Percentiles rank a stretch among this genome's conserved stretches.
Conservation (phyloP, 2,888 invertebrate species). For the Busseola fusca region DNA sequence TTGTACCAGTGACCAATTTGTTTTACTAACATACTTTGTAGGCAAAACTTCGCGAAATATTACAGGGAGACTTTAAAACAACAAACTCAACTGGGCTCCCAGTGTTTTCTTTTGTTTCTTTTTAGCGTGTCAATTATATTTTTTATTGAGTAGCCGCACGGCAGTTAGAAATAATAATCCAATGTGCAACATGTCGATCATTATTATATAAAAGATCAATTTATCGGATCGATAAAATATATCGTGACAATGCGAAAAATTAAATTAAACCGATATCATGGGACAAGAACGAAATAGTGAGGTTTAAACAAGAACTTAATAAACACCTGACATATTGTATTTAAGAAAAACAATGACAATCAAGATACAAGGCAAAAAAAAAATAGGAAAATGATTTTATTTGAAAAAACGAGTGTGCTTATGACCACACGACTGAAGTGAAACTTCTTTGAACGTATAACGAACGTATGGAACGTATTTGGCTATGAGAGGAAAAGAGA, state of each 20-base stretch:
- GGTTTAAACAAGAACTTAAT: conserved; percentile 26
- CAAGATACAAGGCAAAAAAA: conserved; percentile 18
- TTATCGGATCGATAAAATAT: conserved; percentile 44
- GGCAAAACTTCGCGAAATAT: conserved; percentile 7
- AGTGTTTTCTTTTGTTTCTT: background rate
- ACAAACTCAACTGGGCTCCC: background rate
- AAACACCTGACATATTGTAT: background rate
- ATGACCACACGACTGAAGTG: too few relatives aligned
- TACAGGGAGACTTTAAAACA: background rate
- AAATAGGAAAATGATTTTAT: background rate
- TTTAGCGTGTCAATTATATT: background rate
- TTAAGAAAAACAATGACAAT: background rate
- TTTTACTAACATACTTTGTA: conserved; percentile 28
- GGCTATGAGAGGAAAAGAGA: too few relatives aligned
- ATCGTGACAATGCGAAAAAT: conserved; percentile 41
- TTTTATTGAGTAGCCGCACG: conserved; percentile 13
- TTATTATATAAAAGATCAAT: conserved; percentile 33
- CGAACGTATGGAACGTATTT: too few relatives aligned
- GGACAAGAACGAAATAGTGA: conserved; percentile 16
- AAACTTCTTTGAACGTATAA: too few relatives aligned
- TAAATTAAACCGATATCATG: conserved; percentile 20
- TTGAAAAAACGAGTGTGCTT: too few relatives aligned
- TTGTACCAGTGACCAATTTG: conserved; percentile 51
- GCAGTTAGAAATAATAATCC: conserved; percentile 21
- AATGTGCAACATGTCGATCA: conserved; percentile 56